These are phyloP conservation scores for Hypomesus transpacificus DNA, from an alignment of 2,113 vertebrate species.

Conservation along the genomic window DNA sequence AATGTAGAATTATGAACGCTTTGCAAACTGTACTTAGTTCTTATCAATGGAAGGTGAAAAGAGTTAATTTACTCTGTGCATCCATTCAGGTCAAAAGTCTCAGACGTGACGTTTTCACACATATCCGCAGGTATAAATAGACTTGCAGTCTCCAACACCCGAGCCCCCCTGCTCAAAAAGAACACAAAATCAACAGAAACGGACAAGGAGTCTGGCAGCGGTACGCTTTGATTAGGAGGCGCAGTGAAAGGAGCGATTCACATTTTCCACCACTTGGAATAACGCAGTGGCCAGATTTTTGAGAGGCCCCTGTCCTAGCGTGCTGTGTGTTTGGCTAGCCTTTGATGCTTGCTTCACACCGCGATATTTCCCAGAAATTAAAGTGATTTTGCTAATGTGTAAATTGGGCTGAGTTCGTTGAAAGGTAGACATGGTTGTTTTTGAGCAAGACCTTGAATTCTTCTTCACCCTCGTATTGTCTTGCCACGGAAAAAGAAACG, in stretches of 20 bases:
- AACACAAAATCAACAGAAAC: constrained; percentile 40
- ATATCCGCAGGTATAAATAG: not conserved
- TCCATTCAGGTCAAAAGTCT: not conserved
- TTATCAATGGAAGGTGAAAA: too few species aligned
- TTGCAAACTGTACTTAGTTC: not conserved
- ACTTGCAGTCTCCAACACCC: not conserved
- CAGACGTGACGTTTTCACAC: not conserved
- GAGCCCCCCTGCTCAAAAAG: constrained; percentile 8
- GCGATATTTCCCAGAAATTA: constrained; percentile 47
- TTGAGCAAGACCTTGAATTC: constrained; percentile 45
- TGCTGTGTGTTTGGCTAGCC: constrained; percentile 6
- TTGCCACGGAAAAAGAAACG: constrained; percentile 38
- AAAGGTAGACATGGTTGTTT: constrained; percentile 51
- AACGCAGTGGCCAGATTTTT: constrained; percentile 28
- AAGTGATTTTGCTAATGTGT: constrained; percentile 50
- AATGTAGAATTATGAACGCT: too few species aligned
- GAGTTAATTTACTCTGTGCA: not conserved
- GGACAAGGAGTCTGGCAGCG: constrained; percentile 36
- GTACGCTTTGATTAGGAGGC: constrained; percentile 31
- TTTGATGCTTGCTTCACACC: constrained; percentile 47
- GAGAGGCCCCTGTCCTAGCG: too few species aligned
- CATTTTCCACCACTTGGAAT: constrained; percentile 46
- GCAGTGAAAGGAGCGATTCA: constrained; percentile 31
- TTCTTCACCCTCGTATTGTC: constrained; percentile 38
- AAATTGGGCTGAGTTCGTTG: constrained; percentile 45